Conservation (phyloP, 2,797 vertebrate genomes). For the Adelosebastes latens region DNA sequence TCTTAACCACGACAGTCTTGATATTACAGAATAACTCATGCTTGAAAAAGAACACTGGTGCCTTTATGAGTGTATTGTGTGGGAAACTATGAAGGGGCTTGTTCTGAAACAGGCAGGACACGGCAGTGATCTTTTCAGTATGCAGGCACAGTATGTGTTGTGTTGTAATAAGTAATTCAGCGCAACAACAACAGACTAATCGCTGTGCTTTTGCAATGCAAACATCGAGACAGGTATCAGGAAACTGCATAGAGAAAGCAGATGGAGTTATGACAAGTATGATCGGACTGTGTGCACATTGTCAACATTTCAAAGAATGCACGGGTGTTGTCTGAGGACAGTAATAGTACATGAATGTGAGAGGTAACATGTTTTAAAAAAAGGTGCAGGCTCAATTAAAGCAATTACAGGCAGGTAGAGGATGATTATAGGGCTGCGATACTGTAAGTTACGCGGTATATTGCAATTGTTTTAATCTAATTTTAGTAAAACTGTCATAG, state of each 20-base stretch:
- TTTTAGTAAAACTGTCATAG: too few species aligned
- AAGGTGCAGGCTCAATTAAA: neutral
- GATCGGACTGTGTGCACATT: too few species aligned
- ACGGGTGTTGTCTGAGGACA: too few species aligned
- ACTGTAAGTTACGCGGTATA: too few species aligned
- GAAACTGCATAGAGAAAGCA: too few species aligned
- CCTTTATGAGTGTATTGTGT: slow-evolving; percentile 45
- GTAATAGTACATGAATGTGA: too few species aligned
- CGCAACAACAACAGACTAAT: neutral
- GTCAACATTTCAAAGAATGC: too few species aligned
- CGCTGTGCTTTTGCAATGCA: neutral
- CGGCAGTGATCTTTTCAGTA: slow-evolving; percentile 55
- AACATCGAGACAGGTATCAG: neutral
- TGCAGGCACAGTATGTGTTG: slow-evolving; percentile 28
- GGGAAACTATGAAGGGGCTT: slow-evolving; percentile 51
- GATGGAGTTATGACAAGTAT: neutral
- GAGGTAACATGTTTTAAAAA: neutral
- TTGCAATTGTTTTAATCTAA: too few species aligned
- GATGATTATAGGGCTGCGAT: neutral
- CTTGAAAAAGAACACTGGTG: slow-evolving; percentile 48
- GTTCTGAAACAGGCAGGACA: slow-evolving; percentile 53
- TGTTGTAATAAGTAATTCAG: slow-evolving; percentile 26
- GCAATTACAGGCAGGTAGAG: neutral
- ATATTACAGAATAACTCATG: slow-evolving; percentile 39
- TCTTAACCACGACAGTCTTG: neutral